Conservation (phyloP, 2,888 invertebrate species). For the Tachina lurida region DNA sequence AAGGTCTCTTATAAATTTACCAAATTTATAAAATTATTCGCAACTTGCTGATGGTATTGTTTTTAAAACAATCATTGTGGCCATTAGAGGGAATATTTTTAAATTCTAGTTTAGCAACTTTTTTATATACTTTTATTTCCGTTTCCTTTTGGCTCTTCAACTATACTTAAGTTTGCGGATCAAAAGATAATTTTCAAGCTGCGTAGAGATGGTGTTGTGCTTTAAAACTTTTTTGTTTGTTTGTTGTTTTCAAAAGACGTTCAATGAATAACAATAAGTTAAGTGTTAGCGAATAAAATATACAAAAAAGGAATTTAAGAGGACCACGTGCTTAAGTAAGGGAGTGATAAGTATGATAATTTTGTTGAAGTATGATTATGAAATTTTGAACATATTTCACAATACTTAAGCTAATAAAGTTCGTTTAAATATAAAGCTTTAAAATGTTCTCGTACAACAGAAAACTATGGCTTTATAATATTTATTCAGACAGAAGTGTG, state of each 20-base stretch:
- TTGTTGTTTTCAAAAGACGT: slow-evolving; percentile 16
- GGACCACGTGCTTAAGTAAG: slow-evolving; percentile 4
- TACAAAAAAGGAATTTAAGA: background rate
- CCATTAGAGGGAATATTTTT: slow-evolving; percentile 43
- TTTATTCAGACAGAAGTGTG: no score
- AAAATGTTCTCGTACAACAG: background rate
- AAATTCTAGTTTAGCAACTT: slow-evolving; percentile 38
- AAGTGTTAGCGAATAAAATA: background rate
- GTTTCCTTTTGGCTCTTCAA: slow-evolving; percentile 38
- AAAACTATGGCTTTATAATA: no score
- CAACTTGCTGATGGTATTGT: slow-evolving; percentile 28
- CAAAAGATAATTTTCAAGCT: slow-evolving; percentile 81
- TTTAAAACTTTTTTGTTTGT: slow-evolving; percentile 32
- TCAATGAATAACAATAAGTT: slow-evolving; percentile 66
- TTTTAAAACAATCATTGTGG: slow-evolving; percentile 27
- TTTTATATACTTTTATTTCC: slow-evolving; percentile 55
- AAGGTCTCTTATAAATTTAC: slow-evolving; percentile 26
- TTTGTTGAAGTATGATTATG: background rate
- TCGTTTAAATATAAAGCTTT: background rate
- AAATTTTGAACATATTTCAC: background rate
- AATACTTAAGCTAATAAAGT: background rate
- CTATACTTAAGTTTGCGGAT: slow-evolving; percentile 78
- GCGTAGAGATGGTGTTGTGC: slow-evolving; percentile 76
- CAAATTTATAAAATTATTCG: slow-evolving; percentile 30
- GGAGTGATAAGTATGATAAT: background rate